Percentiles rank a stretch among this genome's conserved stretches.
Conservation (phyloP, 2,888 invertebrate genomes). For the Mechanitis messenoides region DNA sequence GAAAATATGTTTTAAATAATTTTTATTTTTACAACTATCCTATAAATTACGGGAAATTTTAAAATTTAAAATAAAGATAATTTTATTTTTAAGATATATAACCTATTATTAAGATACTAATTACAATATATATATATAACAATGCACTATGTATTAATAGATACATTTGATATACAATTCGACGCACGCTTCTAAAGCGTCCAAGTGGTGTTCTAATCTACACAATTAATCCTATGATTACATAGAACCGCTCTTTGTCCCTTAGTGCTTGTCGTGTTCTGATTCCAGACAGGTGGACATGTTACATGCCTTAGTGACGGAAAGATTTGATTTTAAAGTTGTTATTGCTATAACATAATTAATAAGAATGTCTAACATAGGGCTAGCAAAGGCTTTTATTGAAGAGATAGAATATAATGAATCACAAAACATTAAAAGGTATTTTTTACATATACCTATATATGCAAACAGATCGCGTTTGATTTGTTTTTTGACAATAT, state of each 20-base stretch:
- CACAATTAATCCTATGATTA: conserved; percentile 36
- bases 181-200: conserved; percentile 22
- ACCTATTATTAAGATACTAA: background rate
- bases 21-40: too few species aligned
- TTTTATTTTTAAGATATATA: too few species aligned
- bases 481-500: too few species aligned
- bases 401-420: too few species aligned
- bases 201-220: conserved; percentile 34
- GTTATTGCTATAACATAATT: background rate
- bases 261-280: conserved; percentile 26
- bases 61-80: too few species aligned
- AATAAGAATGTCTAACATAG: too few species aligned
- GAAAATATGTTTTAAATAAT: too few species aligned
- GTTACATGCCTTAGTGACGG: background rate
- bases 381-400: too few species aligned
- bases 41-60: too few species aligned
- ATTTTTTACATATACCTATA: too few species aligned
- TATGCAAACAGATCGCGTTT: too few species aligned
- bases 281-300: conserved; percentile 11
- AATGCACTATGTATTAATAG: background rate
- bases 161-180: conserved; percentile 3
- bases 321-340: background rate
- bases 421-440: too few species aligned
- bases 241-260: conserved; percentile 33
- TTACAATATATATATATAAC: conserved; percentile 4